phyloP scores from a whole-genome alignment of 2,797 vertebrate genomes.

The Cyclura pinguis region DNA sequence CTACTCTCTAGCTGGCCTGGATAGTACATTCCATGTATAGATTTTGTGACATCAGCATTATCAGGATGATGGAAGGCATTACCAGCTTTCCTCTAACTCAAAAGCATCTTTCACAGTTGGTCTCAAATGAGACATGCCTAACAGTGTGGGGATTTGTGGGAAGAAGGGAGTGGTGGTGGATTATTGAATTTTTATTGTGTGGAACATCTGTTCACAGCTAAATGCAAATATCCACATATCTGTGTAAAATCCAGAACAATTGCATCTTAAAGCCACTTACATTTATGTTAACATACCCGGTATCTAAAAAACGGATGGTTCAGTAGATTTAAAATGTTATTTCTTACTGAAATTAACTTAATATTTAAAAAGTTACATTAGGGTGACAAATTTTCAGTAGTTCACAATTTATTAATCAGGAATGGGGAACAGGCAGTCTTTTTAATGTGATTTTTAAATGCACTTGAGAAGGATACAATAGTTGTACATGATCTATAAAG shows the following conservation, averaged over 20 bases:
- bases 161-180: too few species aligned
- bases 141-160: not conserved
- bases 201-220: not conserved
- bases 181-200: not conserved
- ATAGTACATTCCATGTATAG: not conserved
- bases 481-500: too few species aligned
- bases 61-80: not conserved
- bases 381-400: not conserved
- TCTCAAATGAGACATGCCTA: not conserved
- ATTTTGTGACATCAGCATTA: constrained; percentile 1
- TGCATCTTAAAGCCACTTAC: not conserved
- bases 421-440: not conserved
- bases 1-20: not conserved
- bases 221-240: not conserved
- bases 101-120: not conserved
- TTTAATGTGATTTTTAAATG: not conserved
- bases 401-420: not conserved
- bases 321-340: not conserved
- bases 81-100: not conserved
- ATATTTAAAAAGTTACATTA: not conserved
- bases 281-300: not conserved
- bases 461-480: not conserved
- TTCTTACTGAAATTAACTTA: not conserved
- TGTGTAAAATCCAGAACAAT: constrained; percentile 2
- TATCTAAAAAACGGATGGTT: not conserved